Evolutionary conservation across 1,140 invertebrate genomes (phyloP).

Genomic region (Aphelenchoides besseyi): DNA sequence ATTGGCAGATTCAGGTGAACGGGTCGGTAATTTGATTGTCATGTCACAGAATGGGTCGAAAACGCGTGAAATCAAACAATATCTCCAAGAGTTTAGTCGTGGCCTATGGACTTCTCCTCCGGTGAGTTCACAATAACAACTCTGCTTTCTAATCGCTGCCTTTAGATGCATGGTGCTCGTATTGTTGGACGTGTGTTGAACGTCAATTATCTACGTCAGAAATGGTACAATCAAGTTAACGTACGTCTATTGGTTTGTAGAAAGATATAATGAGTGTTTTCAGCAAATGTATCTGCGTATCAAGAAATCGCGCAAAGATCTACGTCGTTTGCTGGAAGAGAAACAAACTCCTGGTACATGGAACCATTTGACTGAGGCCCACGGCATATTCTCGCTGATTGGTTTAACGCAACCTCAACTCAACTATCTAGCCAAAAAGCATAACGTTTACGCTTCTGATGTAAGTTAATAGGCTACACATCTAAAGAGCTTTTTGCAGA

Average conservation of each 20-base stretch:
- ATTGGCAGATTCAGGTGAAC: no score
- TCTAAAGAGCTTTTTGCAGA: background rate
- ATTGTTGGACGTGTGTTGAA: background rate
- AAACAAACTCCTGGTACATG: conserved; percentile 1
- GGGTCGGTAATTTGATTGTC: background rate
- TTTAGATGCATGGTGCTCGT: background rate
- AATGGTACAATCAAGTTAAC: conserved; percentile 8
- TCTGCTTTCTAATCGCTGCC: no score
- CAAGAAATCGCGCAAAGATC: background rate
- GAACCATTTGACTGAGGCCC: background rate
- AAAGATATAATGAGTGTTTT: no score
- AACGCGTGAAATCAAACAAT: conserved; percentile 3
- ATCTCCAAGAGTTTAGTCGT: background rate
- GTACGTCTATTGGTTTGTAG: no score
- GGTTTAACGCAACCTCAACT: background rate
- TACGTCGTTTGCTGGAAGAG: background rate
- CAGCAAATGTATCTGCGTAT: background rate
- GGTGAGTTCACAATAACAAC: no score
- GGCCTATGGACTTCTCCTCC: background rate
- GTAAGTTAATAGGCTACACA: background rate
- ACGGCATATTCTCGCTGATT: background rate
- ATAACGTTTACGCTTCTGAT: background rate
- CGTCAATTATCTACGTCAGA: background rate
- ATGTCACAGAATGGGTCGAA: background rate
- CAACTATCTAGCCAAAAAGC: background rate